These are phyloP conservation scores for Pectinophora gossypiella DNA, from an alignment of 1,140 invertebrate species.

Conservation along the genomic window DNA sequence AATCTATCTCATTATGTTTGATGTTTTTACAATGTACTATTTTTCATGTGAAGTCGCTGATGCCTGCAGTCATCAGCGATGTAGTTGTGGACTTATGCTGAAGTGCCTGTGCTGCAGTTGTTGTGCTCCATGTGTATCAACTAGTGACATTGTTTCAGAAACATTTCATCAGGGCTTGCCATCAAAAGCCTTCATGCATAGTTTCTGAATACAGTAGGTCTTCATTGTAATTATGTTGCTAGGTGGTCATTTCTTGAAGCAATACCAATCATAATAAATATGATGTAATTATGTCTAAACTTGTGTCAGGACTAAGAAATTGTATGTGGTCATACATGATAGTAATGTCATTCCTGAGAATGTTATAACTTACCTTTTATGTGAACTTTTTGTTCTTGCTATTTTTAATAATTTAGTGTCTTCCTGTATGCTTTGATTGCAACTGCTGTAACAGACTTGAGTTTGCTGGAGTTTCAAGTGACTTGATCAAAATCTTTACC, in stretches of 20 bases:
- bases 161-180: too few relatives aligned
- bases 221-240: neutral
- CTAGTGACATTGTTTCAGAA: too few relatives aligned
- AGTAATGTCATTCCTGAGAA: neutral
- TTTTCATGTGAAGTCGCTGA: neutral
- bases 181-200: neutral
- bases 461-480: neutral
- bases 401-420: neutral
- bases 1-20: conserved; percentile 13
- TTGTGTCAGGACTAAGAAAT: neutral
- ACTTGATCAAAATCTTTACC: conserved; percentile 1
- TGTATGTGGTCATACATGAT: neutral
- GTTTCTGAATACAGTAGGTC: neutral
- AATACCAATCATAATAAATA: conserved; percentile 2
- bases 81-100: neutral
- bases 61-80: neutral
- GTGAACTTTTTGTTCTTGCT: neutral
- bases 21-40: neutral
- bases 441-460: too few relatives aligned
- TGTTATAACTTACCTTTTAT: neutral
- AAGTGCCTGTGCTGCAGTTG: neutral
- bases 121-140: too few relatives aligned
- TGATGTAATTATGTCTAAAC: neutral
- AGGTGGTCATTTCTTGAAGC: neutral
- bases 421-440: too few relatives aligned